Base-by-base conservation (phyloP, 53 echinoderm and acorn worm genomes). In the Crossaster papposus region DNA sequence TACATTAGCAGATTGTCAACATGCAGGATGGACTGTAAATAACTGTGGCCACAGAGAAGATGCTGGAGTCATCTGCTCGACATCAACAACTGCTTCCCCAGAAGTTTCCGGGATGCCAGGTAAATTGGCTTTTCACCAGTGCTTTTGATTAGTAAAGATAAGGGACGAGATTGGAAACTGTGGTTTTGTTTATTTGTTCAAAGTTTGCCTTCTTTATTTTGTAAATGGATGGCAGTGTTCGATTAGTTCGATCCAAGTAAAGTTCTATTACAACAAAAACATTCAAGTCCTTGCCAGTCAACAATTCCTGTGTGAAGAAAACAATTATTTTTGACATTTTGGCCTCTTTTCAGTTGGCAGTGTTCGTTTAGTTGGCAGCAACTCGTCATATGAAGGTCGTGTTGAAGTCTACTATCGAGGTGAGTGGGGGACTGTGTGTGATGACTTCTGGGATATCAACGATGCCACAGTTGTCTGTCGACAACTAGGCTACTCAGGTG, bases 31-130 rank as follows among this genome's bases (percentile, higher is more conserved):
- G 84, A 72, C 29, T 14, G 50, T 3, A 1, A 36, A 52, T 30
- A 84, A 84, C 71, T 84, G 84, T 32, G 84, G 38, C 24, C 84
- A 84, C 58, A 22, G 64, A n/a, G 82, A 82, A 64, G 82, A 82
- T 82, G 82, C 37, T 33, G 82, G 65, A 2, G 37, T 82, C 12
- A 7, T 82, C 24, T 81, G 81, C 62, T 44, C 44, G 5, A 44
- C 35, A 44, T n/a, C n/a, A n/a, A n/a, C 75, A 75, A 75, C 75
- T 75, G 33, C 75, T 9, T 36, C 20, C 13, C 75, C 75, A 34
- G 20, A 30, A 33, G 34, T 33, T 72, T 29, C 72, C 28, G 72
- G 28, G 72, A 26, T 72, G 13, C 72, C 72, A n/a, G 72, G 23
- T 72, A 72, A 29, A 28, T 23, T 54, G 1, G 30, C 65, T 2